Conservation (phyloP, 1,140 invertebrate genomes). For the Aphaenogaster floridana region DNA sequence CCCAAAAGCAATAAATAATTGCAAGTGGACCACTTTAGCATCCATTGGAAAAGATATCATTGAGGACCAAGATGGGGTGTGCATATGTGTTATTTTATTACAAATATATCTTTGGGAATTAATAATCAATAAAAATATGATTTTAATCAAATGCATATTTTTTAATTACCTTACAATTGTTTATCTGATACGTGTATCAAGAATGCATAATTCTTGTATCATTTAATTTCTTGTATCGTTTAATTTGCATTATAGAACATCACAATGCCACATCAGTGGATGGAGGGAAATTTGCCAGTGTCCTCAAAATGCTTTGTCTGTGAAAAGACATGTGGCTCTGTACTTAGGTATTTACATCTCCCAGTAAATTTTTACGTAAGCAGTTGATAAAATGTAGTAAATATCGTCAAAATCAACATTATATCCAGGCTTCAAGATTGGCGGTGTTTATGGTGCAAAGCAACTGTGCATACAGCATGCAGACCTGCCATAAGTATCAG, state of each 20-base stretch:
- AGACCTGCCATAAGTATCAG: slow-evolving; percentile 91
- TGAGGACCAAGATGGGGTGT: slow-evolving; percentile 96
- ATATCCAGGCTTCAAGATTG: slow-evolving; percentile 95
- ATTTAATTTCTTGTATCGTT: neutral
- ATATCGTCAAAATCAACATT: slow-evolving; percentile 28
- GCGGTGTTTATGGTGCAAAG: slow-evolving; percentile 98
- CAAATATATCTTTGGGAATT: slow-evolving; percentile 23
- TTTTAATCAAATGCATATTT: neutral
- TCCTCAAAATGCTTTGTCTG: slow-evolving; percentile 97
- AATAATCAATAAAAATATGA: slow-evolving; percentile 5
- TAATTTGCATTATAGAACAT: slow-evolving; percentile 90
- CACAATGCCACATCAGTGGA: slow-evolving; percentile 98
- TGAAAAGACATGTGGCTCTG: slow-evolving; percentile 98
- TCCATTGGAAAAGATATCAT: slow-evolving; percentile 97
- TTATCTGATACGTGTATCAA: neutral
- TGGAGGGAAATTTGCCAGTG: slow-evolving; percentile 98
- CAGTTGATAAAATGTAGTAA: slow-evolving; percentile 18
- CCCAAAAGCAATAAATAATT: slow-evolving; percentile 96
- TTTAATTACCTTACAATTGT: neutral
- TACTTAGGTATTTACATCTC: slow-evolving; percentile 90
- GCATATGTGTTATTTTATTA: slow-evolving; percentile 74
- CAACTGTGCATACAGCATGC: slow-evolving; percentile 96
- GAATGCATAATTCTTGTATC: slow-evolving; percentile 9
- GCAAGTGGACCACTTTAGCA: slow-evolving; percentile 98
- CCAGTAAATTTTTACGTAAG: neutral